Base-by-base conservation (phyloP, 2,888 invertebrate species). In the Chymomyza amoena region DNA sequence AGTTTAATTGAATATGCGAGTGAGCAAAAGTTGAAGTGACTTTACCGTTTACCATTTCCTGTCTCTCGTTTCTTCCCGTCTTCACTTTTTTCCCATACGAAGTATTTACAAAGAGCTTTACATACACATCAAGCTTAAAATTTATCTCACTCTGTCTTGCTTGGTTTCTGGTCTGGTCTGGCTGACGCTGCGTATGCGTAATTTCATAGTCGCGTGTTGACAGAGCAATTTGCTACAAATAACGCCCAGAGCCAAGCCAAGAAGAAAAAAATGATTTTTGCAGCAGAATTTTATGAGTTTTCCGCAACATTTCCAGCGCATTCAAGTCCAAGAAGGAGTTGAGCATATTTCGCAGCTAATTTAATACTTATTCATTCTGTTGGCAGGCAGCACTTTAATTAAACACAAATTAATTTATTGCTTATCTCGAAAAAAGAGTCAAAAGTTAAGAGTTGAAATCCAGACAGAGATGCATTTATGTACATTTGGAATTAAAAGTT, bases 1-100 rank as follows among this genome's bases (percentile, higher is more conserved):
- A 73, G 64, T 73, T 69, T 81, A 84, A 83, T 87, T 87, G 75
- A 78, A 84, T 84, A 81, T 82, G 69, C 70, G 82, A 67, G 15
- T n/a, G 16, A 15, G 73, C 70, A 69, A 61, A 81, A 72, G 79
- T 70, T 72, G 45, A 68, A 84, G 67, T 75, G 71, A 75, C 77
- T 74, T 81, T 77, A 73, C 77, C 16, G 57, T 57, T 57, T 69
- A 45, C 13, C 39, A 45, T 45, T 45, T 45, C 39, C 39, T 45
- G 0, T 45, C 39, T 45, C 39, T 4, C 13, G 39, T 54, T 13
- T 15, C 18, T 20, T 7, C 54, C 9, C n/a, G 2, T 15, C 18
- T 20, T 7, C 54, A 18, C n/a, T 51, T 54, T 54, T 16, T 54
- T 1, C n/a, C n/a, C 78, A 81, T 82, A 70, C 59, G 72, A 84